Percentiles rank a stretch among this genome's conserved stretches.
These are phyloP conservation scores for Etia nguti DNA, from an alignment of 2,113 vertebrate species.

Conservation along the genomic window DNA sequence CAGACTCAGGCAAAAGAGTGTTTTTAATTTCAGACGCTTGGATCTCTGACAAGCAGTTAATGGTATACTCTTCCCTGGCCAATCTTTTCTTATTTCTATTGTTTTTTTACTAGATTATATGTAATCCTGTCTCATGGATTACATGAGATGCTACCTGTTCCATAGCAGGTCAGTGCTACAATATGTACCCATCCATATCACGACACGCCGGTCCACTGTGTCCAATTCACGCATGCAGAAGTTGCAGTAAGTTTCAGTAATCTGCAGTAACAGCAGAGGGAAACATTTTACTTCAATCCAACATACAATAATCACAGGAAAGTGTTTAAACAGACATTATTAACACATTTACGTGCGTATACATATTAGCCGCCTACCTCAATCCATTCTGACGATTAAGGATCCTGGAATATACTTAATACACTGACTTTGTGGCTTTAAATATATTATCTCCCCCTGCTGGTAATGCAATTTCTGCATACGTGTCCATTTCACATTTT, in stretches of 20 bases:
- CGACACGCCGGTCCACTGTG: not conserved
- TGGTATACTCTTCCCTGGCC: not conserved
- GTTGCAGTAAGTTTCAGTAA: not conserved
- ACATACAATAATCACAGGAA: fast-evolving
- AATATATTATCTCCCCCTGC: not conserved
- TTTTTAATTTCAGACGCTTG: not conserved
- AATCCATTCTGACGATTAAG: not conserved
- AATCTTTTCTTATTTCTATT: not conserved
- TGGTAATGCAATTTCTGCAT: not conserved
- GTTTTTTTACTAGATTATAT: not conserved
- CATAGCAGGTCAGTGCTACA: not conserved
- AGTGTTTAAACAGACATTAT: not conserved
- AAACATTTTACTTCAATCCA: not conserved
- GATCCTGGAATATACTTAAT: not conserved
- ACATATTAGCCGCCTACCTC: not conserved
- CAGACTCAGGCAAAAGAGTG: not conserved
- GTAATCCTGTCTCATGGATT: not conserved
- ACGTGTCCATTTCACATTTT: not conserved
- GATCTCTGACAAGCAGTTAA: not conserved
- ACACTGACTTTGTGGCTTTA: not conserved
- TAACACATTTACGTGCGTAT: not conserved
- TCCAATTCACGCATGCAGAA: not conserved
- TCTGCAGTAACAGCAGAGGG: no score
- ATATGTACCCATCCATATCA: not conserved
- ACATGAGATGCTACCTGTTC: not conserved